These are phyloP conservation scores for Desmodus rotundus DNA, from an alignment of 2,113 vertebrate species.

Conservation along the genomic window DNA sequence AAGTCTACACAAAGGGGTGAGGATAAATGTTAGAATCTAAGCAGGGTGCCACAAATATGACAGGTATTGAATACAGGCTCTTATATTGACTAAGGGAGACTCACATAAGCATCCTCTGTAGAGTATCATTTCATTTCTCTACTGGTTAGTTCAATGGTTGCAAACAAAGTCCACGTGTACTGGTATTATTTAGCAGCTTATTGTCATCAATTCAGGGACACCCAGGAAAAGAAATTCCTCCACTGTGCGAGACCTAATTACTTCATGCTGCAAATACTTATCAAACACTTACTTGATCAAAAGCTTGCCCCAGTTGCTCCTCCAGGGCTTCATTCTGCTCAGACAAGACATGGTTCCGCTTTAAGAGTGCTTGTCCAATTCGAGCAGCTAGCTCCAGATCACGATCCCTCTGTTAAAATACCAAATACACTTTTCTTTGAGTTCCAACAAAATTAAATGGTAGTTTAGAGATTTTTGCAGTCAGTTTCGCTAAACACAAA, in stretches of 20 bases:
- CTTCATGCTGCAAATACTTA: neutral
- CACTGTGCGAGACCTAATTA: neutral
- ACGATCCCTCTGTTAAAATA: slow-evolving; percentile 88
- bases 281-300: slow-evolving; percentile 89
- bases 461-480: neutral
- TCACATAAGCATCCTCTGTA: neutral
- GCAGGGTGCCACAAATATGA: neutral
- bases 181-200: neutral
- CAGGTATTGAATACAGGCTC: neutral
- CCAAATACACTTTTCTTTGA: slow-evolving; percentile 19
- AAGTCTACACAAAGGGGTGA: neutral
- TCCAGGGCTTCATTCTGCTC: slow-evolving; percentile 95
- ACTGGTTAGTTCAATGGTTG: neutral
- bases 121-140: neutral
- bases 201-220: neutral
- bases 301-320: slow-evolving; percentile 91
- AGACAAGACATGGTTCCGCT: slow-evolving; percentile 91
- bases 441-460: neutral
- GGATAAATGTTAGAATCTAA: neutral
- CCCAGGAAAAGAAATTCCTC: neutral
- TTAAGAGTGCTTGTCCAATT: slow-evolving; percentile 96
- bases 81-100: neutral
- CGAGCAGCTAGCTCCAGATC: slow-evolving; percentile 96
- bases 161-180: neutral
- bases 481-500: slow-evolving; percentile 32